These are phyloP conservation scores for Oeneis ivallda DNA, from an alignment of 2,888 invertebrate species.

Conservation along the genomic window DNA sequence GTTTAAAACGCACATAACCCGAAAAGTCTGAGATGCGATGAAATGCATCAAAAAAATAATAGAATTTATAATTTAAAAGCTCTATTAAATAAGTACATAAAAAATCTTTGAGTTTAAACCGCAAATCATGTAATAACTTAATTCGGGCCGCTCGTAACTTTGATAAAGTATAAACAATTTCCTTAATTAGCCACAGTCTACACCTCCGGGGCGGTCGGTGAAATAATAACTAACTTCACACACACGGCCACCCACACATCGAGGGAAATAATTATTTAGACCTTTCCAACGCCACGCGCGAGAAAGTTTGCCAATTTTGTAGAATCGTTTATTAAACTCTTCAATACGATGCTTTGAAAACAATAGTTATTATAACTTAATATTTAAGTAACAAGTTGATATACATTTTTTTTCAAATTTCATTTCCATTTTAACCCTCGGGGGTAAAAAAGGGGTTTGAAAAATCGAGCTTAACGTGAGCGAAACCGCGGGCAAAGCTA, in stretches of 20 bases:
- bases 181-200: conserved; percentile 14
- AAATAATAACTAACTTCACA: not conserved
- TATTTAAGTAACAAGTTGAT: too few species aligned
- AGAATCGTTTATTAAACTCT: not conserved
- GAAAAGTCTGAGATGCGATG: too few species aligned
- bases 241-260: not conserved
- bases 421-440: too few species aligned
- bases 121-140: not conserved
- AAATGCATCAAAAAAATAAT: too few species aligned
- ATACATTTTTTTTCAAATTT: too few species aligned
- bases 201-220: conserved; percentile 1
- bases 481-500: too few species aligned
- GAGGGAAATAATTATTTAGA: not conserved
- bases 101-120: not conserved
- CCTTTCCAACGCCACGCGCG: not conserved
- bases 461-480: too few species aligned
- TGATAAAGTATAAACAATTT: conserved; percentile 17
- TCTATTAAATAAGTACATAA: too few species aligned
- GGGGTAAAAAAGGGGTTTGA: too few species aligned
- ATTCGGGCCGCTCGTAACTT: not conserved
- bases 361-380: too few species aligned
- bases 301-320: conserved; percentile 34
- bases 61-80: too few species aligned
- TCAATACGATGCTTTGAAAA: not conserved
- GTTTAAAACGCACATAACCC: too few species aligned